Evolutionary conservation across 2,888 invertebrate genomes (phyloP).

Genomic region (Torymus tubicola): DNA sequence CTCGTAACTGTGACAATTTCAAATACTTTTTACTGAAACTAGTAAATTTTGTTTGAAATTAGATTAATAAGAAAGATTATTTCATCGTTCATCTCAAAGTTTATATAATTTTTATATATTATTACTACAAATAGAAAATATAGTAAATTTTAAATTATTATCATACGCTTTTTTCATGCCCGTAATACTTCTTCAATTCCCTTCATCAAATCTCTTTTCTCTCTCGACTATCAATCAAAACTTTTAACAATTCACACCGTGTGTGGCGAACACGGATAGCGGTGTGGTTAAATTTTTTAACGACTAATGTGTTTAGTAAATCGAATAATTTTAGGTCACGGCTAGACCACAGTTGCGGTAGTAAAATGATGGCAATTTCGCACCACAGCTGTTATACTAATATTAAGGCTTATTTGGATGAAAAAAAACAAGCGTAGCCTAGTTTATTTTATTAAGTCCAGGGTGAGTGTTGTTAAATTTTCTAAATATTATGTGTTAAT

Average conservation of each 20-base stretch:
- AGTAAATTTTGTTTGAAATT: too few relatives aligned
- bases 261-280: not conserved
- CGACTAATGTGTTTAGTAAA: not conserved
- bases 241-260: not conserved
- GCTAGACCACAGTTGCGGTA: conserved; percentile 9
- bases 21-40: too few relatives aligned
- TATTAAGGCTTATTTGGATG: not conserved
- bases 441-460: not conserved
- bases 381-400: not conserved
- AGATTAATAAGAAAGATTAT: too few relatives aligned
- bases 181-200: too few relatives aligned
- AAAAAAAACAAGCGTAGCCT: not conserved
- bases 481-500: too few relatives aligned
- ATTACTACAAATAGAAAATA: too few relatives aligned
- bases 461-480: not conserved
- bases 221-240: not conserved
- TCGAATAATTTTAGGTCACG: conserved; percentile 29
- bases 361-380: conserved; percentile 17
- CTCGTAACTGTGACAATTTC: too few relatives aligned
- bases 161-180: too few relatives aligned
- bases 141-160: too few relatives aligned
- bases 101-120: too few relatives aligned
- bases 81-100: too few relatives aligned
- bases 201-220: not conserved
- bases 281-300: too few relatives aligned